Base-by-base conservation (phyloP, 2,113 vertebrate genomes). In the Tachysurus vachellii region DNA sequence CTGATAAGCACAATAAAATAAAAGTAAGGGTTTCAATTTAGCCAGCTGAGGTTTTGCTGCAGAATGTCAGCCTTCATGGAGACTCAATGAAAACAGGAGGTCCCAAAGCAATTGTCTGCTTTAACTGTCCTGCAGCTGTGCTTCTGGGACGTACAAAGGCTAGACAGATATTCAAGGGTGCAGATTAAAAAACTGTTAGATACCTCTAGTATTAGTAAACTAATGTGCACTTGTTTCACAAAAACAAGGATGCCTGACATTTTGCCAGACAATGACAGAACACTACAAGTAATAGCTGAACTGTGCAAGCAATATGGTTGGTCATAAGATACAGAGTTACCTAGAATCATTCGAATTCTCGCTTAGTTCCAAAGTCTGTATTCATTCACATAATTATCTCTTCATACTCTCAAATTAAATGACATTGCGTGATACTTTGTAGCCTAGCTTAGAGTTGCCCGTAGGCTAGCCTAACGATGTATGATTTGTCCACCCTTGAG, bases 401-500 rank as follows among this genome's bases (percentile, higher is more conserved):
- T 79, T 26, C 50, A 26, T 14, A 14, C 12, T 12, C 12, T 26
- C 23, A 53, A 76, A 76, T 76, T 23, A 23, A 26, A 14, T 14
- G 5, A 54, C 3, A 4, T n/a, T 26, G 13, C 42, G 14, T 50
- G 23, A 21, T 12, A 50, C 44, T n/a, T n/a, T 47, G 50, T n/a
- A 76, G 47, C 44, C 44, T 53, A 80, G 53, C 53, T 56, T 31
- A 56, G 47, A 79, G 6, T 56, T 54, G 76, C n/a, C 8, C 0
- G 19, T 57, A 19, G 53, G 31, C 56, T 42, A 42, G 79, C 19
- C 5, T 59, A 80, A 23, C 16, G 59, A 80, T 59, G 10, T 21
- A 36, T 21, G 28, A 59, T 80, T 42, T 80, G 79, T 80, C 79
- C 79, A 80, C 56, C 79, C 56, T 54, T 80, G 79, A 80, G 36